Percentiles rank a stretch among this genome's conserved stretches.
Evolutionary conservation across 30 jellyfish, hydroid and myxozoan genomes (phyloP).

Genomic region (Pelagia noctiluca): DNA sequence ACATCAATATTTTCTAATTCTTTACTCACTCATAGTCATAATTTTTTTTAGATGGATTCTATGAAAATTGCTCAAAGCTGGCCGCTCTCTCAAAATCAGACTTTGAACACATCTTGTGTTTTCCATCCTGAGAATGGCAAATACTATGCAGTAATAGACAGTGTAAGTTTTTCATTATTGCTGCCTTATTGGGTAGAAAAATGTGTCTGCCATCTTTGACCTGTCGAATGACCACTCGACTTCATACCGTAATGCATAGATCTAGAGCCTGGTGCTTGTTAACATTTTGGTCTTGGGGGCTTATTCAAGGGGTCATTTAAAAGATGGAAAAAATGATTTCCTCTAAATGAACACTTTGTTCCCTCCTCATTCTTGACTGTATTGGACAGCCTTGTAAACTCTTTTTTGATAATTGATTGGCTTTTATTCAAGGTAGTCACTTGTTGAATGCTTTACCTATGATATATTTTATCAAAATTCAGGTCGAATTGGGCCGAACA

Average conservation of each 20-base stretch:
- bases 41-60: constrained; percentile 17
- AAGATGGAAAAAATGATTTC: too few relatives aligned
- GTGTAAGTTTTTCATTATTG: constrained; percentile 2
- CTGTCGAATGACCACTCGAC: not conserved
- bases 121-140: not conserved
- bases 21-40: not conserved
- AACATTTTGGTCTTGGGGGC: not conserved
- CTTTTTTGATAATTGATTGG: too few relatives aligned
- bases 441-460: too few relatives aligned
- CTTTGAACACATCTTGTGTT: constrained; percentile 36
- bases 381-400: too few relatives aligned
- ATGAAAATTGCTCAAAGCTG: constrained; percentile 48
- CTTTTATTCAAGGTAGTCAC: too few relatives aligned
- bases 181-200: not conserved
- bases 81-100: constrained; percentile 19
- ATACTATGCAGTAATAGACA: constrained; percentile 36
- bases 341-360: too few relatives aligned
- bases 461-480: too few relatives aligned
- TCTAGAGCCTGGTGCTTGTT: not conserved
- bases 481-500: too few relatives aligned
- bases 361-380: too few relatives aligned
- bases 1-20: not conserved
- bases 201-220: not conserved
- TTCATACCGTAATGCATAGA: not conserved
- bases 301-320: too few relatives aligned